Evolutionary conservation across 2,888 invertebrate genomes (phyloP), one percentile per base, ranked within the genome.

Genomic region (Erpobdella octoculata): DNA sequence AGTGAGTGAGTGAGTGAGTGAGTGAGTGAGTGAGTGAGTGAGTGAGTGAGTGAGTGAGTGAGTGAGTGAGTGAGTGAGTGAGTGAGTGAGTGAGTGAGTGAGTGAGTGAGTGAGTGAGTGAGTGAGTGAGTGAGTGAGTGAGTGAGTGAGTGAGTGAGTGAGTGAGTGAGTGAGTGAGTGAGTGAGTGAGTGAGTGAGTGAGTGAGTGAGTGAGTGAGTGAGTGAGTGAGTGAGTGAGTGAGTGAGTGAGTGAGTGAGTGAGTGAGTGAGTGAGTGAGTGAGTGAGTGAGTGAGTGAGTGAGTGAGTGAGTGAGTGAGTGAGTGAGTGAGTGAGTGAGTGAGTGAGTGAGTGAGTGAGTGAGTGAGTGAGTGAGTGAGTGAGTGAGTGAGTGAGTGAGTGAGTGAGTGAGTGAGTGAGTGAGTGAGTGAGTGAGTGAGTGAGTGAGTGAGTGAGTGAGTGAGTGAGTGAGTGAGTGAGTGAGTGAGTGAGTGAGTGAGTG

Each of bases 381-480:
- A 46, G 46, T 46, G 46, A 21, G 46, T 46, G 46, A 46, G 46
- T 46, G 46, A 46, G 46, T 5, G 41, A 12, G 41, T 18, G 9
- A 41, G 41, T 41, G 41, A 41, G 18, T 41, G 41, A 12, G 41
- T 41, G 41, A 41, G 18, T 41, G 41, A 41, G 9, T 12, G 41
- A 41, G 18, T 41, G 41, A 41, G 18, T 41, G 41, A 41, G 18
- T 41, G 41, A 41, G 41, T 41, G 41, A 41, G 41, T 41, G 41
- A 41, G 41, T 41, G 41, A 71, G 41, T 41, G 62, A 1, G 70
- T 38, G 41, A 71, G 72, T 72, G 72, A 62, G 72, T 72, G 72
- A 71, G 72, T 70, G 72, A 71, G 72, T 72, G 70, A 71, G 70
- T 72, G 73, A 72, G 73, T 73, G 71, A 72, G 73, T 73, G 73